These are phyloP conservation scores for Silvanus unidentatus DNA, from an alignment of 2,888 invertebrate genomes.

Conservation along the genomic window DNA sequence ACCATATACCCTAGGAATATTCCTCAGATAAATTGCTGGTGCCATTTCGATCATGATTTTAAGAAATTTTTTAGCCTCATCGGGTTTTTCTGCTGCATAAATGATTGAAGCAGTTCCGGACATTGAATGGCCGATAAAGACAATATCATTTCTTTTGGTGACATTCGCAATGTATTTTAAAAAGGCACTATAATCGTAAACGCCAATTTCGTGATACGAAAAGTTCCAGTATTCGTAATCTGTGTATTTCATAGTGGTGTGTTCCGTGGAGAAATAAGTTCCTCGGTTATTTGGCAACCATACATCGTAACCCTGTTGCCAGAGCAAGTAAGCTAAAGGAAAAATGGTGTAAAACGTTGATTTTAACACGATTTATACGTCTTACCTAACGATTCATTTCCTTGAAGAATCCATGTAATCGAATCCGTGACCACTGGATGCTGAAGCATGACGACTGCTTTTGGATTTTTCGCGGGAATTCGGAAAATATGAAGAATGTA, in stretches of 20 bases:
- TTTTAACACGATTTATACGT: too few relatives aligned
- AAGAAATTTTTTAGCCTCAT: constrained; percentile 13
- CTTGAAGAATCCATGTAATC: neutral
- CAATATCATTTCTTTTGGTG: constrained; percentile 9
- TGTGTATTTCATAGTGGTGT: constrained; percentile 6
- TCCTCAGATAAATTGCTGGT: constrained; percentile 11
- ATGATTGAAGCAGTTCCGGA: constrained; percentile 13
- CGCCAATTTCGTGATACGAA: constrained; percentile 20
- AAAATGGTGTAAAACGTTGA: too few relatives aligned
- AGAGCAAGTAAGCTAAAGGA: constrained; percentile 13
- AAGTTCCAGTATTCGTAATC: constrained; percentile 17
- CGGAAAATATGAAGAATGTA: constrained; percentile 9
- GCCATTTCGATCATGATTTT: constrained; percentile 13
- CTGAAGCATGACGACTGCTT: constrained; percentile 5
- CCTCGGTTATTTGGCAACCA: constrained; percentile 20
- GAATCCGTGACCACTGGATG: neutral
- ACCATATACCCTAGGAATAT: neutral
- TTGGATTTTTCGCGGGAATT: constrained; percentile 7
- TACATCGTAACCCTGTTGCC: constrained; percentile 16
- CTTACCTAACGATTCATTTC: neutral
- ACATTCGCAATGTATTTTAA: constrained; percentile 10
- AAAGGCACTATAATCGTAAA: constrained; percentile 15
- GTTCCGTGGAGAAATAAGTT: constrained; percentile 13
- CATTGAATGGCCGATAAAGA: constrained; percentile 20
- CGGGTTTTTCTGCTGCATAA: constrained; percentile 13